Evolutionary conservation across 2,797 vertebrate species (phyloP), one percentile per base, ranked within the genome.

Genomic region (Melanotaenia pygmaea): DNA sequence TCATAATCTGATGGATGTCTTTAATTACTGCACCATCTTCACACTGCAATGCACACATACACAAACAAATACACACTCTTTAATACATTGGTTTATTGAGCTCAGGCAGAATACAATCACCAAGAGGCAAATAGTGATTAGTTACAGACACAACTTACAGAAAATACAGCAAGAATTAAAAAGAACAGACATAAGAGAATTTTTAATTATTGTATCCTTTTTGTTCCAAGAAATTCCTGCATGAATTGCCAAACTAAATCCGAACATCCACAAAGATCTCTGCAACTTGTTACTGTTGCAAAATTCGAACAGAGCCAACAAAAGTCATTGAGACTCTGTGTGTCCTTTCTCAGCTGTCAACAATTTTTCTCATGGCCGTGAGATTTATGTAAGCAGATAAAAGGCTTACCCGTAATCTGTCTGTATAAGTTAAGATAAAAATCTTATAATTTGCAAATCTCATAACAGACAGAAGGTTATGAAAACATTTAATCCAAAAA

Each of bases 1-100:
- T 86, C 86, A 88, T 60, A 65, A 60, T 47, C 61, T 90, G 90
- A 92, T 89, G 45, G 70, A 92, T 91, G 82, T 62, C 38, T 89
- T 91, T 86, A 89, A 89, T 92, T 73, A 88, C 56, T 45, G 67
- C 11, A 3, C 1, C 26, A 14, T 74, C 43, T 26, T 63, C 57
- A 32, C 26, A 59, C 75, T 66, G 76, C 18, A 72, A 76, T 30
- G 30, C 66, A 69, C 60, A 77, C 50, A 70, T 2, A 54, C 58
- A 72, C 51, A 43, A 18, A 5, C 0, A 45, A 20, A 76, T 24
- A 67, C 1, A 56, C 67, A 79, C 34, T 53, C 22, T 35, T 32
- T 35, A 43, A 51, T 59, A 53, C 3, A 30, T 67, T 14, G 11
- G 1, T 54, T 57, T 9, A 30, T 37, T 28, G 32, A 28, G 34